A percentile compares a stretch with the other conserved stretches of the same genome.
These are phyloP conservation scores for Papilio polytes DNA, from an alignment of 1,140 invertebrate genomes.

Conservation along the genomic window DNA sequence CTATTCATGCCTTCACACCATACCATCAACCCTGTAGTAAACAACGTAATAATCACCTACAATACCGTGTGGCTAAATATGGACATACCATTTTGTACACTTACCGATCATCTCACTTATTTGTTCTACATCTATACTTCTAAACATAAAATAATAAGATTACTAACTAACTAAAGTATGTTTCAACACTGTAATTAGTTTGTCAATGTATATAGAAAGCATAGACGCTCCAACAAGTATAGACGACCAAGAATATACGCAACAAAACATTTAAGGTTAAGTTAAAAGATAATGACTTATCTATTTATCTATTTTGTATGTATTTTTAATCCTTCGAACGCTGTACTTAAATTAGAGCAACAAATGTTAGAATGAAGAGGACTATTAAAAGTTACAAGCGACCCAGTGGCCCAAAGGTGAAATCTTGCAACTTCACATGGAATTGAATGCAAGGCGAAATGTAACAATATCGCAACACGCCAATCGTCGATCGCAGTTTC, in stretches of 20 bases:
- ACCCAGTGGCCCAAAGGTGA: conserved; percentile 70
- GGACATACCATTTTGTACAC: not conserved
- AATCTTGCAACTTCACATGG: conserved; percentile 75
- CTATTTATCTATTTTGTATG: not conserved
- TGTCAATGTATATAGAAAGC: not conserved
- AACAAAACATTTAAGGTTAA: conserved; percentile 1
- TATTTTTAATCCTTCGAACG: not conserved
- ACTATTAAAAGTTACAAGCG: conserved; percentile 46
- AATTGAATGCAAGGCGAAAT: conserved; percentile 76
- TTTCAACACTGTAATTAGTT: not conserved
- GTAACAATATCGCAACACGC: conserved; percentile 72
- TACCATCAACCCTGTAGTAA: not conserved
- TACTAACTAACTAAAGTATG: too few species aligned
- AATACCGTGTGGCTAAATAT: not conserved
- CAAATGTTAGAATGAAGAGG: not conserved
- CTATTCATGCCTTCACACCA: not conserved
- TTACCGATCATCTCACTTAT: not conserved
- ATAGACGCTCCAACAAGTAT: not conserved
- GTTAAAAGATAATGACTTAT: not conserved
- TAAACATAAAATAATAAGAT: too few species aligned
- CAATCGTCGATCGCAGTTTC: conserved; percentile 76
- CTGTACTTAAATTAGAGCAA: not conserved
- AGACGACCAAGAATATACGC: not conserved
- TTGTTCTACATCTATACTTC: not conserved
- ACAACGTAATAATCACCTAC: not conserved